Percentiles rank a stretch among this genome's conserved stretches.
Evolutionary conservation across 2,113 vertebrate genomes (phyloP).

Genomic region (Elanoides forficatus): DNA sequence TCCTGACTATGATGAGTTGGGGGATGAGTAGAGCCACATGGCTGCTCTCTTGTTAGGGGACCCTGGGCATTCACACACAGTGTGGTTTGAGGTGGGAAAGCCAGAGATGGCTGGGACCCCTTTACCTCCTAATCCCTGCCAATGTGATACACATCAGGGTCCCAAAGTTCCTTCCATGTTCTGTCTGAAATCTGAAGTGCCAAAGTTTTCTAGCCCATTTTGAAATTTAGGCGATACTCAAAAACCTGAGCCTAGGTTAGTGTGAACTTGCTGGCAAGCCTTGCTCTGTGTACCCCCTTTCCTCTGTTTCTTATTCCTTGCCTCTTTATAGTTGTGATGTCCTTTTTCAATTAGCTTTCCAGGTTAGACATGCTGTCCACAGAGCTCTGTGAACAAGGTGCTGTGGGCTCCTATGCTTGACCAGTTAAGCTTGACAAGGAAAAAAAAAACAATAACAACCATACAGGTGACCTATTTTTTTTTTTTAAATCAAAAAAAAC

Average conservation of each 20-base stretch:
- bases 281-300: background rate
- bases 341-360: background rate
- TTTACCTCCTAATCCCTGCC: background rate
- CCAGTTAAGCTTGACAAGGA: background rate
- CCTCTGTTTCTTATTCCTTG: background rate
- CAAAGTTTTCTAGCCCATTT: background rate
- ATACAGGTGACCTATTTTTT: background rate
- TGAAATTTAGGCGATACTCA: background rate
- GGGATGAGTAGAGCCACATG: accelerated
- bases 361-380: background rate
- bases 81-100: background rate
- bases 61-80: background rate
- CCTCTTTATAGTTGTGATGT: background rate
- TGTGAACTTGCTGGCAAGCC: background rate
- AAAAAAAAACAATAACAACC: background rate
- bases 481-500: background rate
- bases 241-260: background rate
- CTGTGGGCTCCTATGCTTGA: background rate
- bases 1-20: background rate
- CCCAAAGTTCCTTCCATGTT: background rate
- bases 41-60: background rate
- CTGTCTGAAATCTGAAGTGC: background rate
- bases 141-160: background rate
- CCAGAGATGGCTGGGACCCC: background rate
- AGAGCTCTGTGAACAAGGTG: background rate